Conservation (phyloP, 2,888 invertebrate species). For the Sarcophaga rosellei region DNA sequence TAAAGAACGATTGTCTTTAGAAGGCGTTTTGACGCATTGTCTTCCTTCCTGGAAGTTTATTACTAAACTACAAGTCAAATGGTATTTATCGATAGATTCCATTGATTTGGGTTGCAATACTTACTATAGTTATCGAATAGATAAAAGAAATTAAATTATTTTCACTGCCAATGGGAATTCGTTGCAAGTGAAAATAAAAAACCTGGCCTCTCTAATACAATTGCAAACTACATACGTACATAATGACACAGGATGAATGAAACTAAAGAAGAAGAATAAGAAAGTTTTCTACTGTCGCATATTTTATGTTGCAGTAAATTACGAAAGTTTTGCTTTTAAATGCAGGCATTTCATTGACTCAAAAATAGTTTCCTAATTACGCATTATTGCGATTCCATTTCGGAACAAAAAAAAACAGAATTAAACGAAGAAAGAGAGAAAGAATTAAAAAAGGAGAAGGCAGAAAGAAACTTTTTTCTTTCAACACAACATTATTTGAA, state of each 20-base stretch:
- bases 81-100: too few species aligned
- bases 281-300: constrained; percentile 66
- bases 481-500: constrained; percentile 34
- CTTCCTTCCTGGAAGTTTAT: too few species aligned
- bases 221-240: background rate
- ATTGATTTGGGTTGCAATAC: too few species aligned
- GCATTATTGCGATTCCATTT: constrained; percentile 50
- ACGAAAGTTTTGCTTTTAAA: constrained; percentile 70
- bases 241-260: background rate
- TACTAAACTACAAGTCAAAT: too few species aligned
- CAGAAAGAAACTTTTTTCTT: constrained; percentile 41
- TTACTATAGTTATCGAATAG: too few species aligned
- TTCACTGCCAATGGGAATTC: too few species aligned
- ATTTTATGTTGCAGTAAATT: constrained; percentile 69
- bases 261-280: background rate
- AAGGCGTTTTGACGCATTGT: too few species aligned
- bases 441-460: background rate
- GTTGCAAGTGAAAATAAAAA: background rate
- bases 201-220: constrained; percentile 33
- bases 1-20: too few species aligned
- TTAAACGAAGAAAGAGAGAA: constrained; percentile 27
- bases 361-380: constrained; percentile 68
- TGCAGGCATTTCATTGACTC: constrained; percentile 68
- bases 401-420: constrained; percentile 4
- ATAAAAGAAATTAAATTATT: too few species aligned